phyloP scores from a whole-genome alignment of 2,113 vertebrate species.

The Mus spicilegus region DNA sequence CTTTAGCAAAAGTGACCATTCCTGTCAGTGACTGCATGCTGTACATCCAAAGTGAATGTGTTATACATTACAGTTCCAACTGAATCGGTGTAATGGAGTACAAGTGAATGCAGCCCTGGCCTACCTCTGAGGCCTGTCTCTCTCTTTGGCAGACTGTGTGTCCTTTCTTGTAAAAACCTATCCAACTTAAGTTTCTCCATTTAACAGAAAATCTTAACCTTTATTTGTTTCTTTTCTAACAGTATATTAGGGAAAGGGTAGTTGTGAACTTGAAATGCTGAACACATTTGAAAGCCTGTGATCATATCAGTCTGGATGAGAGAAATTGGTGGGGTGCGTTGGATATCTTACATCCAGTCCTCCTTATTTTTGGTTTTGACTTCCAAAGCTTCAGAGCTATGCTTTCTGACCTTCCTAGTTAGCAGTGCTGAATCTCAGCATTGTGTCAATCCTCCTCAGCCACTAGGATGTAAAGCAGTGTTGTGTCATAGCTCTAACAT shows the following conservation, averaged over 20 bases:
- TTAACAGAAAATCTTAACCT: background rate
- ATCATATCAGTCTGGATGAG: background rate
- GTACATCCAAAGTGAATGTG: background rate
- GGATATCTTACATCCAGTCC: background rate
- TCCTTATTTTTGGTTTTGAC: slow-evolving; percentile 9
- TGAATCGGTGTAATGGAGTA: too few relatives aligned
- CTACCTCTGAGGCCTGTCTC: background rate
- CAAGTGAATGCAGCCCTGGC: background rate
- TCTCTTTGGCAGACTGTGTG: background rate
- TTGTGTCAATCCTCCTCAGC: background rate
- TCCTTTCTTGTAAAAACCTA: background rate
- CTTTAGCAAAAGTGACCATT: background rate
- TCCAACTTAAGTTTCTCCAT: background rate
- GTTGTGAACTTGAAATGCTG: background rate
- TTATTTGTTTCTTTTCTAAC: background rate
- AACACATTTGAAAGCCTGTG: background rate
- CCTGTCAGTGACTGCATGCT: background rate
- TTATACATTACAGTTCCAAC: fast-evolving
- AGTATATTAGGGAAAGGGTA: background rate
- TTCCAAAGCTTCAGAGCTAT: background rate
- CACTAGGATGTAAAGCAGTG: slow-evolving; percentile 47
- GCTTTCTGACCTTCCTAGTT: slow-evolving; percentile 34
- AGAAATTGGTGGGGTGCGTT: background rate
- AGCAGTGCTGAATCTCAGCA: background rate
- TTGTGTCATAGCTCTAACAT: slow-evolving; percentile 18